Evolutionary conservation across 2,888 invertebrate species (phyloP).

Genomic region (Mycalesis mineus): DNA sequence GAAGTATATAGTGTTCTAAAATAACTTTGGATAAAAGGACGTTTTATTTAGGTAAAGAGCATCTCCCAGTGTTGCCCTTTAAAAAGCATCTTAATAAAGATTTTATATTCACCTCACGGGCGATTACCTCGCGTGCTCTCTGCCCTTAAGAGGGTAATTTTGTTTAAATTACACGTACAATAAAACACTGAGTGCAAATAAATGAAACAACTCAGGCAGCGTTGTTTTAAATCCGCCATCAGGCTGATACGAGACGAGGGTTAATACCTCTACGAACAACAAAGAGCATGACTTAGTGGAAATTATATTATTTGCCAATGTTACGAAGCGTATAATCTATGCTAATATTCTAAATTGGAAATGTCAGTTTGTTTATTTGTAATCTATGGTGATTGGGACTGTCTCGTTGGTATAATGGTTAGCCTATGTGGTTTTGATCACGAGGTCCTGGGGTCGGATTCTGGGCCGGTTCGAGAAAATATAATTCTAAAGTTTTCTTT

Average conservation of each 20-base stretch:
- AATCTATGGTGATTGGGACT: no score
- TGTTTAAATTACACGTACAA: slow-evolving; percentile 36
- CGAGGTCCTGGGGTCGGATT: no score
- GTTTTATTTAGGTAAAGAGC: background rate
- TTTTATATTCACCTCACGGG: slow-evolving; percentile 21
- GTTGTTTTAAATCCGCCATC: slow-evolving; percentile 26
- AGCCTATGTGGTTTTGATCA: no score
- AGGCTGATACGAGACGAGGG: slow-evolving; percentile 4
- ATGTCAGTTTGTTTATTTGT: no score
- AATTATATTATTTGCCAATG: background rate
- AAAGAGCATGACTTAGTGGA: background rate
- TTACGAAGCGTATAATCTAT: no score
- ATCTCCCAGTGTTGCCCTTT: background rate
- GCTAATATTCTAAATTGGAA: no score
- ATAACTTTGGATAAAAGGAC: background rate
- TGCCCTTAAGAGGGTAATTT: slow-evolving; percentile 27
- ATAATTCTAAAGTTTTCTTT: no score
- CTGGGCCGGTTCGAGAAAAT: no score
- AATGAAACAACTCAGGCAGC: slow-evolving; percentile 33
- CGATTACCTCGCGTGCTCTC: slow-evolving; percentile 17
- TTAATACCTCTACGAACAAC: background rate
- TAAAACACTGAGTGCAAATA: slow-evolving; percentile 31
- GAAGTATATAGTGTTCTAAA: no score
- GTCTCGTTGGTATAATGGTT: no score
- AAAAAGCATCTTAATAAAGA: background rate